Conservation (phyloP, 2,113 vertebrate species). For the Cercopithecus mona region DNA sequence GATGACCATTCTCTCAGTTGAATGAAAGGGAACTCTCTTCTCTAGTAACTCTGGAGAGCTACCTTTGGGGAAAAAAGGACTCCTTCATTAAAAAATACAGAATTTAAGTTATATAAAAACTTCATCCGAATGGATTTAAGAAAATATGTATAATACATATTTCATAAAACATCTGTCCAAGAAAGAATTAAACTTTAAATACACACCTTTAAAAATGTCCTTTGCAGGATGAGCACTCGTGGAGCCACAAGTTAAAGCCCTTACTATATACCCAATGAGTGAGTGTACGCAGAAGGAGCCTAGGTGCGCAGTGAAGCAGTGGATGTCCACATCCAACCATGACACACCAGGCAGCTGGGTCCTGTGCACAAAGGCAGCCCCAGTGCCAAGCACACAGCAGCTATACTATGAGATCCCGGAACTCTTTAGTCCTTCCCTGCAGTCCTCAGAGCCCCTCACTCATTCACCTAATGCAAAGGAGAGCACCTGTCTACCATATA, state of each 20-base stretch:
- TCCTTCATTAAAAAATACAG: neutral
- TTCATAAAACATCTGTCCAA: neutral
- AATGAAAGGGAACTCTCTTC: neutral
- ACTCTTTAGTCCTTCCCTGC: neutral
- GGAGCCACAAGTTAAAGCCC: neutral
- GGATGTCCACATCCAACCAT: fast-evolving
- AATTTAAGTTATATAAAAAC: constrained; percentile 6
- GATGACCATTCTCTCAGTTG: neutral
- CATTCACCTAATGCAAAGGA: no score
- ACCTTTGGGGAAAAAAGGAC: neutral
- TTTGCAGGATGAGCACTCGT: neutral
- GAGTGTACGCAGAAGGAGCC: neutral
- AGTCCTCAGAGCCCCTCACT: neutral
- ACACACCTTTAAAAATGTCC: neutral
- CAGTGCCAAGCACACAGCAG: neutral
- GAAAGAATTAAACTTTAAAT: neutral
- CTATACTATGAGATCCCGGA: neutral
- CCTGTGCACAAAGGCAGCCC: neutral
- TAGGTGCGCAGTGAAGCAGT: fast-evolving
- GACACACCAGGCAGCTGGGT: neutral
- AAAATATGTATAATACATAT: neutral
- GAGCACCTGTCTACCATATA: neutral
- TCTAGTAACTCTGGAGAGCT: neutral
- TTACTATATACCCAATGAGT: no score
- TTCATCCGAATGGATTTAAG: neutral